Evolutionary conservation across 2,797 vertebrate genomes (phyloP).

Genomic region (Amphiprion clarkii): DNA sequence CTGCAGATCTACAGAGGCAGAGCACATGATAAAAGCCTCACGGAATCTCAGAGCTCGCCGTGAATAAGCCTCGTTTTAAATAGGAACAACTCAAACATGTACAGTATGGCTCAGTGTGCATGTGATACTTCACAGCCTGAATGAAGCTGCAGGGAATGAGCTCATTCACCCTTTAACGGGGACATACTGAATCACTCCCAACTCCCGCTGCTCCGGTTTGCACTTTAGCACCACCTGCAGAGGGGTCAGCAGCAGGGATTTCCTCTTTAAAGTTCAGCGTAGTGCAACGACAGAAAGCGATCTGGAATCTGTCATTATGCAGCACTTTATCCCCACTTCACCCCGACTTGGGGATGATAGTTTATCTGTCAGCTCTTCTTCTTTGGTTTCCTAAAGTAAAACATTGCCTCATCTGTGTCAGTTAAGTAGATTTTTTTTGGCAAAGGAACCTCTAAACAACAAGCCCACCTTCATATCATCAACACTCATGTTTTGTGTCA

Average conservation of each 20-base stretch:
- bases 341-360: not conserved
- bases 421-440: not conserved
- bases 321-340: constrained; percentile 20
- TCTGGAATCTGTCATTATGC: constrained; percentile 14
- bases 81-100: constrained; percentile 14
- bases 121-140: constrained; percentile 7
- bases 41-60: constrained; percentile 21
- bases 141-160: constrained; percentile 19
- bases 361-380: not conserved
- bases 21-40: constrained; percentile 30
- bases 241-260: constrained; percentile 28
- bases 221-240: constrained; percentile 15
- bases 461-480: constrained; percentile 16
- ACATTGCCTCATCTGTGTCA: not conserved
- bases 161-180: not conserved
- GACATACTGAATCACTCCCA: constrained; percentile 39
- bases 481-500: constrained; percentile 19
- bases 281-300: not conserved
- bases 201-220: constrained; percentile 14
- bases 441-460: constrained; percentile 1
- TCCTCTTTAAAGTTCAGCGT: constrained; percentile 31
- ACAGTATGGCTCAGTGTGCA: constrained; percentile 19
- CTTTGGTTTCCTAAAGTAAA: not conserved
- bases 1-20: constrained; percentile 32
- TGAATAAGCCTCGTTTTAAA: constrained; percentile 43